These are phyloP conservation scores for Rhagophthalmus giganteus DNA, from an alignment of 2,888 invertebrate genomes.

Conservation along the genomic window DNA sequence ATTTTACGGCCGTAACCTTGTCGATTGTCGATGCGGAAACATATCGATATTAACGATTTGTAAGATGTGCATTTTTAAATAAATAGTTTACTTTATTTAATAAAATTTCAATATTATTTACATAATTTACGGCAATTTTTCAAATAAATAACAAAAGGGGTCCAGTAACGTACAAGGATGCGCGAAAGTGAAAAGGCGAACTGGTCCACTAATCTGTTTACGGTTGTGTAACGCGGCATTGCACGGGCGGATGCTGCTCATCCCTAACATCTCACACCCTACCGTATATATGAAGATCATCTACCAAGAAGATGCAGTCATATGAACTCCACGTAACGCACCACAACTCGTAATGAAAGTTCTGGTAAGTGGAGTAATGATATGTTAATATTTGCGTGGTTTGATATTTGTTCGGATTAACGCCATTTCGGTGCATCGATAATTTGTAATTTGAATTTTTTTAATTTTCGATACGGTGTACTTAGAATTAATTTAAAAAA, in stretches of 20 bases:
- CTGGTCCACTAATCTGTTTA: constrained; percentile 34
- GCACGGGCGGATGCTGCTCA: constrained; percentile 33
- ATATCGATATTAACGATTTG: too few relatives aligned
- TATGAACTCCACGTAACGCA: constrained; percentile 25
- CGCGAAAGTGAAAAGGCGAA: constrained; percentile 31
- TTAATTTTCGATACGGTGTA: too few relatives aligned
- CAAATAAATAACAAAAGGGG: background rate
- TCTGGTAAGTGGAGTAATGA: constrained; percentile 36
- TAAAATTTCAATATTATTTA: too few relatives aligned
- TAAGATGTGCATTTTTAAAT: too few relatives aligned
- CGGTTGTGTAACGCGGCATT: constrained; percentile 34
- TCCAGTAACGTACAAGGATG: constrained; percentile 5
- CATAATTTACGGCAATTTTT: too few relatives aligned
- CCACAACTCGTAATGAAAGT: constrained; percentile 29
- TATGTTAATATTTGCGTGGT: constrained; percentile 3
- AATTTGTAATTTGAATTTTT: too few relatives aligned
- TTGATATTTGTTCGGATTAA: too few relatives aligned
- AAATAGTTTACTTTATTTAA: too few relatives aligned
- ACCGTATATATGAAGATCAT: constrained; percentile 33
- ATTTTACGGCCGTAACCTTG: too few relatives aligned
- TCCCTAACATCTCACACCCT: constrained; percentile 35
- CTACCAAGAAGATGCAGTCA: constrained; percentile 31
- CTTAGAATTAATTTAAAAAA: too few relatives aligned
- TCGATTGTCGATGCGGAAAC: too few relatives aligned
- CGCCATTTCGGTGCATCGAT: too few relatives aligned